Base-by-base conservation (phyloP, 2,797 vertebrate species). In the Taenioides sp. region DNA sequence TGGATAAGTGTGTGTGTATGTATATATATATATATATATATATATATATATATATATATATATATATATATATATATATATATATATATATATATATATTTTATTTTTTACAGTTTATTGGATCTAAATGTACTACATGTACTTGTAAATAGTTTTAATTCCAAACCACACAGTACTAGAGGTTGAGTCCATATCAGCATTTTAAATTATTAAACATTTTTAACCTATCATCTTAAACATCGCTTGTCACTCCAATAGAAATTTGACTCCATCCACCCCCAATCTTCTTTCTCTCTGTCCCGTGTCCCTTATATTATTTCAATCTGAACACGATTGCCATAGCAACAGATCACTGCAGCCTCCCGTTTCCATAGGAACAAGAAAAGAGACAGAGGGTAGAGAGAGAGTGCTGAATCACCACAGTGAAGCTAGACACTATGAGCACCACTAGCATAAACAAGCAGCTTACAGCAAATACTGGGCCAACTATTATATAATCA, bases 311-410 rank as follows among this genome's bases (percentile, higher is more conserved):
- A 87, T 87, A 81, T 88, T 89, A 76, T 81, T 89, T 91, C 86
- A 92, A 92, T 92, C 88, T 85, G 79, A 91, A 89, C 79, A 49
- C 83, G 80, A 91, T 93, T 86, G 69, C 92, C 86, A 94, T 93
- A 83, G 93, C 92, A 93, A 94, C 94, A 92, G 91, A 94, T 92
- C 89, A 93, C 90, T 93, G 92, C 92, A 93, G 91, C 90, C 90
- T 77, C 81, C 73, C 85, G 93, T 94, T 91, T 85, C 93, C 89
- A 92, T 91, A 81, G 93, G 85, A 92, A 94, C 92, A 87, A 82
- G 73, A 62, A 80, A 76, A 90, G 31, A 71, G 80, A 88, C 79
- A 31, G 17, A 77, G 67, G 60, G 73, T 77, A 66, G 74, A 47
- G 50, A 54, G 73, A 86, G 80, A 83, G 80, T 87, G 88, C 91